These are phyloP conservation scores for Mya arenaria DNA, from an alignment of 1,140 invertebrate species.

Conservation along the genomic window DNA sequence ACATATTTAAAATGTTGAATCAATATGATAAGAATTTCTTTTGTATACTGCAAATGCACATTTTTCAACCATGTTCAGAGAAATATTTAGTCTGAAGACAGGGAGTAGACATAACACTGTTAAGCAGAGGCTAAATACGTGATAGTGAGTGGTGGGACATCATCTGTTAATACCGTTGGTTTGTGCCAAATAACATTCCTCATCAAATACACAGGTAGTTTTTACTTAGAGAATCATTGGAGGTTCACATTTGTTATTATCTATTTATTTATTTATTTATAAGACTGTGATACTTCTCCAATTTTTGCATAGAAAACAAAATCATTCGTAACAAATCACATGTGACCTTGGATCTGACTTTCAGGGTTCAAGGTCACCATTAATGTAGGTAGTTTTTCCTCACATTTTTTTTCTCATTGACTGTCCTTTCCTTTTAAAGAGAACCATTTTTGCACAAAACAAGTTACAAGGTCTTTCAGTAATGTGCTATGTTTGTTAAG, in stretches of 20 bases:
- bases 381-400: conserved; percentile 53
- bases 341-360: conserved; percentile 3
- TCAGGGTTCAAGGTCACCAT: conserved; percentile 9
- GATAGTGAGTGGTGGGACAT: too few species aligned
- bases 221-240: conserved; percentile 57
- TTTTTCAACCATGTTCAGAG: too few species aligned
- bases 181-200: conserved; percentile 61
- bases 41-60: too few species aligned
- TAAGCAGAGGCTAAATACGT: too few species aligned
- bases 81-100: too few species aligned
- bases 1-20: too few species aligned
- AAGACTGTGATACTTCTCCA: conserved; percentile 54
- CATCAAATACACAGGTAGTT: conserved; percentile 54
- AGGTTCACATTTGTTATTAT: conserved; percentile 57
- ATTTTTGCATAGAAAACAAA: conserved; percentile 56
- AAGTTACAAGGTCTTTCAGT: conserved; percentile 56
- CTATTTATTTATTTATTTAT: conserved; percentile 64
- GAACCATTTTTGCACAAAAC: conserved; percentile 51
- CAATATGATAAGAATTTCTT: too few species aligned
- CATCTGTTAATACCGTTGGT: conserved; percentile 51
- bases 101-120: too few species aligned
- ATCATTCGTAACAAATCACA: conserved; percentile 46
- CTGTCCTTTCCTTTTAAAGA: conserved; percentile 38
- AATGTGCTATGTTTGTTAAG: conserved; percentile 53
- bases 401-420: conserved; percentile 41